These are phyloP conservation scores for Austrolebias charrua DNA, from an alignment of 2,797 vertebrate genomes.

Conservation along the genomic window DNA sequence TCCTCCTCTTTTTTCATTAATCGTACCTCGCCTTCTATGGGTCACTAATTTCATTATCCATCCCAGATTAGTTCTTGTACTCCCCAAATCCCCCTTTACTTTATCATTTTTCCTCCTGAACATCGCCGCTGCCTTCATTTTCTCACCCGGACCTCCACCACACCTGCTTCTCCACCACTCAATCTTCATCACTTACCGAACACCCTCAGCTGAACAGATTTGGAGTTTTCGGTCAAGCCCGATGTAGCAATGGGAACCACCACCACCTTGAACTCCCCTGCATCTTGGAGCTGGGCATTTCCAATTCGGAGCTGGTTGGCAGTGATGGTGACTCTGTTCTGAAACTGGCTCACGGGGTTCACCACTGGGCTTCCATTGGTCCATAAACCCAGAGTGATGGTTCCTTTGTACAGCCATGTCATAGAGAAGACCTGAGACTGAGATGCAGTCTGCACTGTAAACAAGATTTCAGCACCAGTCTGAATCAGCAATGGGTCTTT, in stretches of 20 bases:
- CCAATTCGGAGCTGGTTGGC: conserved; percentile 70
- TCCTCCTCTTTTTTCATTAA: conserved; percentile 62
- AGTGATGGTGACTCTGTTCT: conserved; percentile 66
- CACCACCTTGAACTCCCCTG: conserved; percentile 69
- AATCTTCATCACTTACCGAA: conserved; percentile 72
- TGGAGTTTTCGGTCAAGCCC: conserved; percentile 52
- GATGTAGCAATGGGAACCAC: conserved; percentile 63
- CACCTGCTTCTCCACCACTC: conserved; percentile 2
- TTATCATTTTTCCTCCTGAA: conserved; percentile 43
- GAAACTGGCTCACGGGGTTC: conserved; percentile 57
- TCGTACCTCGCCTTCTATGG: conserved; percentile 58
- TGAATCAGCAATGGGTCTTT: conserved; percentile 63
- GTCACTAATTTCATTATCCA: conserved; percentile 74
- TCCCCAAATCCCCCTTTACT: conserved; percentile 46
- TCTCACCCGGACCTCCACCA: conserved; percentile 15
- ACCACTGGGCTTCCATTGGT: rapidly evolving
- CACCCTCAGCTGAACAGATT: conserved; percentile 67
- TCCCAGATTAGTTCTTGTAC: conserved; percentile 63
- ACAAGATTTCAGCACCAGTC: conserved; percentile 51
- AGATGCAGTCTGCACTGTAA: conserved; percentile 63
- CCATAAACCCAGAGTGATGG: conserved; percentile 65
- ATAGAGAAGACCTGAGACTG: conserved; percentile 53
- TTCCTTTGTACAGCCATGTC: conserved; percentile 62
- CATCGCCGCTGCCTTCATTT: conserved; percentile 30
- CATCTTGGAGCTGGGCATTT: conserved; percentile 62